Evolutionary conservation across 2,888 invertebrate genomes (phyloP), one percentile per base, ranked within the genome.

Genomic region (Pasiphila rectangulata): DNA sequence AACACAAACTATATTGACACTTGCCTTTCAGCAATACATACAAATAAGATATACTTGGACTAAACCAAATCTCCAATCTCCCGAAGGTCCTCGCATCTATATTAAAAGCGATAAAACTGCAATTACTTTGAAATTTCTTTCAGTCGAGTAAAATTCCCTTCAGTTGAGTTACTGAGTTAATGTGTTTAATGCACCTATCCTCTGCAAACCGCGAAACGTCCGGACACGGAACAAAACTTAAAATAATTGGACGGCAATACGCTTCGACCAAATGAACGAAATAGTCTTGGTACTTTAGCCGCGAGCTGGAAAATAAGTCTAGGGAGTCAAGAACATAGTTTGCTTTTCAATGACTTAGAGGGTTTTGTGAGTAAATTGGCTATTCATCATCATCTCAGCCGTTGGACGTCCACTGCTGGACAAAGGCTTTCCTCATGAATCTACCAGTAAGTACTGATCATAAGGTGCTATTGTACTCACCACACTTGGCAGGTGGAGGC

Each of bases 201-300:
- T 13, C 30, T 72, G 64, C 71, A 71, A 78, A 82, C 84, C 84
- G 81, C 85, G 78, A 75, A 81, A 77, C 74, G 77, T 65, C 73
- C 76, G 77, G 75, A 87, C 87, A 86, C 79, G 84, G 75, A 85
- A 86, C 83, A 72, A 87, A 88, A 88, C 87, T 87, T 86, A 84
- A 86, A 88, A 86, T 88, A 86, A 88, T 88, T 88, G 86, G 75
- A 79, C 64, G 74, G 73, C 70, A 75, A 75, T 78, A 79, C 80
- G 72, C 72, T 75, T 64, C 70, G 59, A 55, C 69, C 62, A 67
- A 65, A 19, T 64, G 64, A 64, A 61, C 44, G n/a, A 2, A 51
- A 9, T 7, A 3, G 40, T 66, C 47, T 83, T 75, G 77, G 74
- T 82, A 73, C 69, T 76, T 67, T 41, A 7, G 4, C 4, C 2